Base-by-base conservation (phyloP, 2,113 vertebrate genomes). In the Orientallactaga bullata region DNA sequence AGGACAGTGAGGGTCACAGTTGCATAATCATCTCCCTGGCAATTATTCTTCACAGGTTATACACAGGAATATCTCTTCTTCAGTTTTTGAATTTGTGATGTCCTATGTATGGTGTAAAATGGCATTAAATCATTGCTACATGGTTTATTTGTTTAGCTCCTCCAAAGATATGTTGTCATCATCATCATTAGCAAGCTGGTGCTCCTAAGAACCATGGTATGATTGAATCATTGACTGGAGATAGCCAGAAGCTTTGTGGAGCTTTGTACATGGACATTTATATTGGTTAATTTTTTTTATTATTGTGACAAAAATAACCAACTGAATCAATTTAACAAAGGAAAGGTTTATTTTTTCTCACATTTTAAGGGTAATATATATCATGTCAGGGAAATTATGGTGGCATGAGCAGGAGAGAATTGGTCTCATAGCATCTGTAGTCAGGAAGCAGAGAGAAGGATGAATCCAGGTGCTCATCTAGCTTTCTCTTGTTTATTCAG, bases 1-100 rank as follows among this genome's bases (percentile, higher is more conserved):
- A 37, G 3, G 13, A 9, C 9, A 42, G 10, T 65, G 65, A 58
- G 0, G 3, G 0, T 39, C 42, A n/a, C 58, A 42, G 9, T 7
- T 80, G n/a, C 0, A 13, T 21, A 60, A 42, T 86, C 13, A 42
- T 21, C 24, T 60, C 12, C 30, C 60, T 58, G 12, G 21, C 2
- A 68, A 74, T 37, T 2, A 4, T 2, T 21, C 39, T 74, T 74
- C 5, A 6, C 13, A 47, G 24, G 86, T 60, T 32, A 47, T 11
- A 60, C 17, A 2, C 5, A 68, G 12, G 12, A 10, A 60, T 60
- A 47, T 90, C 42, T 65, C 2, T 11, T 13, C 68, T 1, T 5
- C 12, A 47, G 37, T 15, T 21, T 9, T 81, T 68, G 3, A 30
- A 26, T 87, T 58, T 68, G 26, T 82, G 4, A 42, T 58, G 4